A percentile compares a stretch with the other conserved stretches of the same genome.
These are phyloP conservation scores for Lamprologus lemairii DNA, from an alignment of 2,113 vertebrate species.

Conservation along the genomic window DNA sequence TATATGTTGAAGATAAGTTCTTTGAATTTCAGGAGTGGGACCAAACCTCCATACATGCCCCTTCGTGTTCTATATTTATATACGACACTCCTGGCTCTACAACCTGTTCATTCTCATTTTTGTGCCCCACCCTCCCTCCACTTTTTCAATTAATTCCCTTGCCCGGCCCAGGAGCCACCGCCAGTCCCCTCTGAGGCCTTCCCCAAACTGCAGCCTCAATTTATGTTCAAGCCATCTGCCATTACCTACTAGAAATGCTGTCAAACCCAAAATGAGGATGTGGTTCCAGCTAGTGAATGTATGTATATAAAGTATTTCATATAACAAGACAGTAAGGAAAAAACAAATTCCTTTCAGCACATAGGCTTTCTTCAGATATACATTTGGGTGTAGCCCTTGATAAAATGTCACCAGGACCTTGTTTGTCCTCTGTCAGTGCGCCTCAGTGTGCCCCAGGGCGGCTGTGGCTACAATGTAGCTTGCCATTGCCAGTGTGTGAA, in stretches of 20 bases:
- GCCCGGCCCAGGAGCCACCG: fast-evolving
- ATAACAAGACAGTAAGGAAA: neutral
- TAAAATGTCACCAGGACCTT: neutral
- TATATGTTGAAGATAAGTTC: neutral
- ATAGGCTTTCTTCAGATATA: neutral
- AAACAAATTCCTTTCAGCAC: neutral
- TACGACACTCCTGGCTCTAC: neutral
- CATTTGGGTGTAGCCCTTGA: neutral
- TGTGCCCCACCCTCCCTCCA: neutral
- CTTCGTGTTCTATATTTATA: neutral
- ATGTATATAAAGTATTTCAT: neutral
- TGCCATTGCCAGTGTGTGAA: too few species aligned
- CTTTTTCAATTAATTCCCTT: neutral
- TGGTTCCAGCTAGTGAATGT: neutral
- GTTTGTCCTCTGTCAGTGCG: neutral
- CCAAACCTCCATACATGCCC: neutral
- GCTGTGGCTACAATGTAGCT: too few species aligned
- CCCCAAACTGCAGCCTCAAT: neutral
- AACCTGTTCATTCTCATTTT: neutral
- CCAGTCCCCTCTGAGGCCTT: neutral
- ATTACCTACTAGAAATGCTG: neutral
- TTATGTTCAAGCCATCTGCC: neutral
- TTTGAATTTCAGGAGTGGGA: neutral
- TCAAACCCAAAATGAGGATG: neutral
- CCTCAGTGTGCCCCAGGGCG: too few species aligned